Evolutionary conservation across 1,140 invertebrate species (phyloP).

Genomic region (Bombus fervidus): DNA sequence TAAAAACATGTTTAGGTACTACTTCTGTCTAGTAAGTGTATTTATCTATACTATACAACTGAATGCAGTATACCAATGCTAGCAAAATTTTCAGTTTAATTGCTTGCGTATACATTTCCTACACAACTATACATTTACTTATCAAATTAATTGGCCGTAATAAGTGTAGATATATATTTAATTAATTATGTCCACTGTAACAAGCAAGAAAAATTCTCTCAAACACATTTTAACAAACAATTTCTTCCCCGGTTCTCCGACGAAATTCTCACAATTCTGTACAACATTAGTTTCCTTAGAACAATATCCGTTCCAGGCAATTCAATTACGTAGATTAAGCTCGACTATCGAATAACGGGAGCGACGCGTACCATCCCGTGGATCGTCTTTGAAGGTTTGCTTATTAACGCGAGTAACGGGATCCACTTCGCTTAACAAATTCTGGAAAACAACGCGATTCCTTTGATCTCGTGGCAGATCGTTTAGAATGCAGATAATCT

Average conservation of each 20-base stretch:
- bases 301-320: neutral
- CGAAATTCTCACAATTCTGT: neutral
- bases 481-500: constrained; percentile 57
- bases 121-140: too few relatives aligned
- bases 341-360: neutral
- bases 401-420: constrained; percentile 26
- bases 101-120: neutral
- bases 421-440: constrained; percentile 42
- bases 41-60: too few relatives aligned
- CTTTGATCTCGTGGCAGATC: constrained; percentile 51
- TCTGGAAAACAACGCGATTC: constrained; percentile 42
- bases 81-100: neutral
- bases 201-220: neutral
- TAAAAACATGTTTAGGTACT: too few relatives aligned
- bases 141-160: neutral
- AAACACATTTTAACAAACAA: neutral
- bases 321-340: constrained; percentile 1
- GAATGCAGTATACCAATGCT: neutral
- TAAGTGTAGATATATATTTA: neutral
- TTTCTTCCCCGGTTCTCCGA: neutral
- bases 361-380: neutral
- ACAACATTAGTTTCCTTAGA: neutral
- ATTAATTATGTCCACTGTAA: neutral
- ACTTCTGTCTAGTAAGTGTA: too few relatives aligned
- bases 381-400: neutral